Evolutionary conservation across 1,140 invertebrate species (phyloP).

Genomic region (Phymastichus coffea): DNA sequence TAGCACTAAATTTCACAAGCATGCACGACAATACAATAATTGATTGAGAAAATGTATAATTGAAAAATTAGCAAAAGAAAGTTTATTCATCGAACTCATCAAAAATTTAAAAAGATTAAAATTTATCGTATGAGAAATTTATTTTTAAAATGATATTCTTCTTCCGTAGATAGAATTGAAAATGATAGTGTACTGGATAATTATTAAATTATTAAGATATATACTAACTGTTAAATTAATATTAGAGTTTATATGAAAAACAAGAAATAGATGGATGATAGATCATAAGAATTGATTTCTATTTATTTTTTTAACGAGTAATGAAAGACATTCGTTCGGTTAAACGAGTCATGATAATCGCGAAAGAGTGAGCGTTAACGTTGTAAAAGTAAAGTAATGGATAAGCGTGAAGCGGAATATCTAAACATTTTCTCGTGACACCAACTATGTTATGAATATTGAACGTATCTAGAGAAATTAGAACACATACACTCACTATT

Average conservation of each 20-base stretch:
- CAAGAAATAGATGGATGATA: too few species aligned
- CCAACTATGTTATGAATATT: conserved; percentile 20
- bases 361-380: background rate
- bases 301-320: background rate
- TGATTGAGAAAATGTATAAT: background rate
- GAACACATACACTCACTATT: conserved; percentile 12
- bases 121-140: too few species aligned
- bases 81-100: conserved; percentile 13
- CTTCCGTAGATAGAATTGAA: background rate
- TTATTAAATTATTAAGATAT: too few species aligned
- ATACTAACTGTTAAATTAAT: conserved; percentile 1
- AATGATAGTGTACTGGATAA: background rate
- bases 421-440: background rate
- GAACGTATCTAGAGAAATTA: conserved; percentile 32
- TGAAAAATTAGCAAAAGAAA: background rate
- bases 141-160: background rate
- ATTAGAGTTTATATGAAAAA: conserved; percentile 5
- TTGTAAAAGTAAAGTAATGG: too few species aligned
- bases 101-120: background rate
- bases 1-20: background rate
- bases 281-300: background rate
- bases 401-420: too few species aligned
- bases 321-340: too few species aligned
- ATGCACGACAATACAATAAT: conserved; percentile 9
- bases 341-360: too few species aligned